Evolutionary conservation across 35 echinoderm and acorn worm genomes (phyloP), one percentile per base, ranked within the genome.

Genomic region (Apostichopus japonicus): DNA sequence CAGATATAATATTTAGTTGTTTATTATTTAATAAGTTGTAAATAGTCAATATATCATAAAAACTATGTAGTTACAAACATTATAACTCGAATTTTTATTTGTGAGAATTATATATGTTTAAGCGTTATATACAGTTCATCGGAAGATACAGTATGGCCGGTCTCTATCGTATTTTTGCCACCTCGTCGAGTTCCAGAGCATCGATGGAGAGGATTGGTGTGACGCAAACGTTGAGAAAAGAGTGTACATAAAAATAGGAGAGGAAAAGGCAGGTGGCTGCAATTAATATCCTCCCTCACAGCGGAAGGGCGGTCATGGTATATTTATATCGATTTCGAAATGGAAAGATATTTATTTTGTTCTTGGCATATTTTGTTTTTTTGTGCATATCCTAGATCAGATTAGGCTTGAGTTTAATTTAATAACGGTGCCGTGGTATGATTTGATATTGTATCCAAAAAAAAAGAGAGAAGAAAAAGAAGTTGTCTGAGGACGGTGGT

Each of bases 301-400:
- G 19, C 63, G 63, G 63, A 67, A 67, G 63, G 63, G 63, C 63
- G 63, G 63, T 67, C 63, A 67, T 67, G 63, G 63, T 67, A 67
- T 67, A 67, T 67, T 67, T 67, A 67, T 67, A 67, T 67, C 63
- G 63, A 67, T 67, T 67, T 67, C 63, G 63, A 15, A 67, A 67
- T 15, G 63, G 63, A 67, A 65, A 67, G 11, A 67, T 67, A 67
- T 67, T 67, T 67, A 67, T 19, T 67, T 67, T 67, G 63, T 67
- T 67, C 62, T 13, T 65, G 4, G 63, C 63, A 67, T 67, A 19
- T 67, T 11, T 67, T 67, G 11, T 67, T 67, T 11, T 67, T 67
- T 4, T 67, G 3, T 67, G 63, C 11, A 67, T 67, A 67, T 67
- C 63, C 19, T 11, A 67, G 63, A 67, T 67, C 63, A 67, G 63